phyloP scores from a whole-genome alignment of 2,888 invertebrate genomes.

The Cataglyphis altisquamis region DNA sequence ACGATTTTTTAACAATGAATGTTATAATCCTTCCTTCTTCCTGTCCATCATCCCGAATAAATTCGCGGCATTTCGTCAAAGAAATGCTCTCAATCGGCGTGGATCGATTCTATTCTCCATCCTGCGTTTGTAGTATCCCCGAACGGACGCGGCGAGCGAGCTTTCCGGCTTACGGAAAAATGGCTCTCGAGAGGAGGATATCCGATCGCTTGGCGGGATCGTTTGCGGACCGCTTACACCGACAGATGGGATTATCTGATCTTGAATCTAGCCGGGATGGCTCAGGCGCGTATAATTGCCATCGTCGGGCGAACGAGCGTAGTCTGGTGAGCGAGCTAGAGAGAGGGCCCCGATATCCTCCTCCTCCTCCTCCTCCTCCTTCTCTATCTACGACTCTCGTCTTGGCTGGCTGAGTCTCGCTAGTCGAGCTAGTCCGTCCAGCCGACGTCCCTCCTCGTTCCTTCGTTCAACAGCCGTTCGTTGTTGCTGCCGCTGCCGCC shows the following conservation, averaged over 20 bases:
- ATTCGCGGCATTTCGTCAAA: background rate
- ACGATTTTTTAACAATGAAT: too few species aligned
- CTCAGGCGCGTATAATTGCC: slow-evolving; percentile 84
- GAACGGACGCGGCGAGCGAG: slow-evolving; percentile 30
- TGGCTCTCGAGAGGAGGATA: slow-evolving; percentile 68
- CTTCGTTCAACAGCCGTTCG: slow-evolving; percentile 56
- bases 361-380: slow-evolving; percentile 46
- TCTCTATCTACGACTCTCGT: slow-evolving; percentile 65
- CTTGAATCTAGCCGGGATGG: slow-evolving; percentile 84
- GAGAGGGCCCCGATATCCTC: slow-evolving; percentile 43
- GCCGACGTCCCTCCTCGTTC: slow-evolving; percentile 57
- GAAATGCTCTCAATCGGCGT: background rate
- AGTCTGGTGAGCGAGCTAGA: slow-evolving; percentile 64
- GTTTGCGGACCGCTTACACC: slow-evolving; percentile 82
- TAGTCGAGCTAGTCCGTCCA: slow-evolving; percentile 50
- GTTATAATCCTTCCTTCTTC: background rate
- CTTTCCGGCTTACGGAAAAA: slow-evolving; percentile 70
- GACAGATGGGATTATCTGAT: slow-evolving; percentile 85
- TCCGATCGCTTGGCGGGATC: slow-evolving; percentile 82
- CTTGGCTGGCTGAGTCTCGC: slow-evolving; percentile 41
- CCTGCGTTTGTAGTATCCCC: background rate
- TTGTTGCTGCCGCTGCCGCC: slow-evolving; percentile 58
- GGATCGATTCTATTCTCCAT: background rate
- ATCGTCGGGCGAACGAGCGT: slow-evolving; percentile 75
- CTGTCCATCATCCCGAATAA: background rate